These are phyloP conservation scores for Plutomurus gul DNA, from an alignment of 1,140 invertebrate species.

Conservation along the genomic window DNA sequence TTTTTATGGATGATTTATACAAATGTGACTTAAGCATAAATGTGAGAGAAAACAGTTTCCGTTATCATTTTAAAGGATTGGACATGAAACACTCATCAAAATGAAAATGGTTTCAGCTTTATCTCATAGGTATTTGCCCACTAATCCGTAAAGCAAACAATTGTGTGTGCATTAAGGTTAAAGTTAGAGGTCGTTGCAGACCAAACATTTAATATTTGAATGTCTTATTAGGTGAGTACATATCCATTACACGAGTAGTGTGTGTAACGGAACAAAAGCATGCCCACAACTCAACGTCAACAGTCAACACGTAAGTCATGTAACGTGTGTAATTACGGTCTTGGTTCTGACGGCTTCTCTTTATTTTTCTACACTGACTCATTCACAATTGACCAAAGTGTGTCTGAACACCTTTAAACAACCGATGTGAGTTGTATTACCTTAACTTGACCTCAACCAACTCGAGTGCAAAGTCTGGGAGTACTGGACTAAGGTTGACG, in stretches of 20 bases:
- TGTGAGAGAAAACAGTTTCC: no score
- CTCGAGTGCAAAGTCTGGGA: no score
- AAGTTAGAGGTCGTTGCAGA: neutral
- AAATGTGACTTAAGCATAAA: no score
- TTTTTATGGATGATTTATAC: no score
- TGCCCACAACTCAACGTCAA: constrained; percentile 13
- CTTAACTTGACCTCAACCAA: no score
- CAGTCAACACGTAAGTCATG: constrained; percentile 1
- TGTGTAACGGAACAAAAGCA: neutral
- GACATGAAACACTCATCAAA: no score
- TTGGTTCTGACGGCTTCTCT: neutral
- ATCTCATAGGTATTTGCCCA: no score
- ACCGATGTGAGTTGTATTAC: neutral
- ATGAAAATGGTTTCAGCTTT: no score
- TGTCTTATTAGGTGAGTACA: neutral
- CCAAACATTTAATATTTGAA: neutral
- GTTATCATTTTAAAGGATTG: no score
- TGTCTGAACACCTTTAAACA: neutral
- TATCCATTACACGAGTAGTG: neutral
- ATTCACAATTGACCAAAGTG: neutral
- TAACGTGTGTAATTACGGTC: neutral
- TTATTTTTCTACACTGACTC: neutral
- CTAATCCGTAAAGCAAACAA: no score
- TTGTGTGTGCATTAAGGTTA: neutral
- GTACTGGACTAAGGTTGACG: no score